These are phyloP conservation scores for Steatornis caripensis DNA, from an alignment of 2,113 vertebrate genomes.

Conservation along the genomic window DNA sequence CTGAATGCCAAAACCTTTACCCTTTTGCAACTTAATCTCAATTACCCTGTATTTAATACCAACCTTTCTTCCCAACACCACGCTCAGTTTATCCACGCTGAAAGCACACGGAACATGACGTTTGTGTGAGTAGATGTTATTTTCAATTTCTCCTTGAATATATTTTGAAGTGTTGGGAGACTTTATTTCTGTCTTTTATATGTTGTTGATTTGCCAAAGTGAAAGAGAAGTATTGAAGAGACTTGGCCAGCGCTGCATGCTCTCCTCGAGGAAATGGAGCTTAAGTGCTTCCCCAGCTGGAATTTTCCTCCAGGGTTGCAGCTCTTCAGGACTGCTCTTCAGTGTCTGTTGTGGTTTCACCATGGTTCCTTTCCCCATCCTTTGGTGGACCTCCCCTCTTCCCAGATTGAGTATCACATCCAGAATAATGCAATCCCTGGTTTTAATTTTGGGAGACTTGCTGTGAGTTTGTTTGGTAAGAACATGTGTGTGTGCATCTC, in stretches of 20 bases:
- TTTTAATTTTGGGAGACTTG: not conserved
- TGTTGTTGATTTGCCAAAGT: constrained; percentile 1
- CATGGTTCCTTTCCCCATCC: not conserved
- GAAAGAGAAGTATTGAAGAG: not conserved
- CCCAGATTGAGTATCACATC: not conserved
- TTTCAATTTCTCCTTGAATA: not conserved
- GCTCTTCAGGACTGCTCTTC: not conserved
- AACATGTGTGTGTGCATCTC: not conserved
- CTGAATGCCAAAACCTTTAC: not conserved
- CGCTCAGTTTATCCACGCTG: not conserved
- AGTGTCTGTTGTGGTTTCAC: not conserved
- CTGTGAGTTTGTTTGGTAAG: not conserved
- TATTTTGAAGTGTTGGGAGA: not conserved
- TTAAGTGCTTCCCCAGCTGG: constrained; percentile 17
- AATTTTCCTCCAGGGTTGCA: not conserved
- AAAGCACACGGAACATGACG: not conserved
- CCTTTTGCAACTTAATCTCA: not conserved
- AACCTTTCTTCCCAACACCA: not conserved
- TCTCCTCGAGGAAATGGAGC: not conserved
- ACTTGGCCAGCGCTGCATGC: not conserved
- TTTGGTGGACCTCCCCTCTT: not conserved
- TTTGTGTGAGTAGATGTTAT: not conserved
- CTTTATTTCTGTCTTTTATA: not conserved
- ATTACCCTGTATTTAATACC: not conserved
- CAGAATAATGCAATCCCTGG: not conserved